Percentiles rank a stretch among this genome's conserved stretches.
These are phyloP conservation scores for Limonius californicus DNA, from an alignment of 1,140 invertebrate genomes.

Conservation along the genomic window DNA sequence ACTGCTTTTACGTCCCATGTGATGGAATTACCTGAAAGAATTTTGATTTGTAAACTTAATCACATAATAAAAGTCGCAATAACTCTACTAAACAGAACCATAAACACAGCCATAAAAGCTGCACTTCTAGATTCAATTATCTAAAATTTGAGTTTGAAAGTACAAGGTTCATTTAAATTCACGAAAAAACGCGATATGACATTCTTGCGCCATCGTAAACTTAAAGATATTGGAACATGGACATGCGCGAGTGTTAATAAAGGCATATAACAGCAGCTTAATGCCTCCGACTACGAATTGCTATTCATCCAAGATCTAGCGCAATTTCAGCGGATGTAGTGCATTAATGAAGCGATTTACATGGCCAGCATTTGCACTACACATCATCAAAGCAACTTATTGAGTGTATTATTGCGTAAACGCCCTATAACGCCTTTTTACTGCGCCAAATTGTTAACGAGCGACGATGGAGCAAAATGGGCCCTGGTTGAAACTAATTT, in stretches of 20 bases:
- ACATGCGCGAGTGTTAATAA: constrained; percentile 32
- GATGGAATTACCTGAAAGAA: background rate
- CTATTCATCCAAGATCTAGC: constrained; percentile 12
- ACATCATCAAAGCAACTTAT: background rate
- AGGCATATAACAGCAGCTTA: constrained; percentile 26
- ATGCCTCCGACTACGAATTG: constrained; percentile 10
- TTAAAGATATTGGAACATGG: constrained; percentile 36
- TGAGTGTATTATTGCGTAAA: no score
- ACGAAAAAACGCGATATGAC: constrained; percentile 33
- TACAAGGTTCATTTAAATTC: constrained; percentile 32
- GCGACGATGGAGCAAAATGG: no score
- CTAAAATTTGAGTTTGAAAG: constrained; percentile 31
- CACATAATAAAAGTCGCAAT: constrained; percentile 19
- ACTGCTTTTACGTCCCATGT: background rate
- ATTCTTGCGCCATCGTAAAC: constrained; percentile 37
- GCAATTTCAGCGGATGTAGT: constrained; percentile 24
- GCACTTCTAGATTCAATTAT: constrained; percentile 38
- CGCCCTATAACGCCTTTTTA: no score
- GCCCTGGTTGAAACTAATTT: no score
- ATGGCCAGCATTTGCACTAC: constrained; percentile 21
- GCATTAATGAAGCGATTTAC: constrained; percentile 37
- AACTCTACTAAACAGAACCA: constrained; percentile 17
- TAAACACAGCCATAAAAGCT: constrained; percentile 31
- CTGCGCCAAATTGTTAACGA: no score
- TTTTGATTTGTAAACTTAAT: constrained; percentile 24